Base-by-base conservation (phyloP, 53 echinoderm and acorn worm species). In the Temnopleurus reevesii region DNA sequence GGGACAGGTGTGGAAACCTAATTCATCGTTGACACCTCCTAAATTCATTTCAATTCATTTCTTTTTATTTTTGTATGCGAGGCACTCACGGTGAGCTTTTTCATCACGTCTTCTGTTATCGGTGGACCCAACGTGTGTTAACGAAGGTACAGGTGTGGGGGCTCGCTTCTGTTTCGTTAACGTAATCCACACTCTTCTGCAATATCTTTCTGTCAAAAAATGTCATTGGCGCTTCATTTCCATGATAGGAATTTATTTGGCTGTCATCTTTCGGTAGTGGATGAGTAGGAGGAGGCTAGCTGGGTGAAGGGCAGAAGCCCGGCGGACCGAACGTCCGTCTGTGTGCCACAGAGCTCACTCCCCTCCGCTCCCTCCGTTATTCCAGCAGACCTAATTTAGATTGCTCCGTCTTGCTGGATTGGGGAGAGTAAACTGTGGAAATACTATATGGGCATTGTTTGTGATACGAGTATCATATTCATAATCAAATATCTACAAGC, bases 401-500 rank as follows among this genome's bases (percentile, higher is more conserved):
- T 56, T 38, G 43, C 60, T 51, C 60, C 55, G 83, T 35, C 35
- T 29, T 21, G 17, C 26, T 85, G 85, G 60, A 44, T 60, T 21
- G 45, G 25, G 27, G 8, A 26, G 53, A 66, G 71, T 87, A 87
- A 87, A 87, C 88, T 66, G 88, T 87, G 88, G 88, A 87, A 71
- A 87, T 66, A 71, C 71, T 87, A 87, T 65, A 87, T 65, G 46
- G 71, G 17, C 71, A 53, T 87, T 87, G 88, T 87, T 87, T 87
- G 88, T 65, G 88, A 87, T 87, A 66, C 53, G 36, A 47, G 88
- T 87, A 87, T 87, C 88, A 87, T 87, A 87, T 87, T 87, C 71
- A 87, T 87, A 87, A 87, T 87, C 65, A 33, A 87, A 87, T 87
- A 64, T 87, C 88, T 87, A 21, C 71, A 18, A 33, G 71, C 88